phyloP scores from a whole-genome alignment of 2,888 invertebrate species.

The Pandemis heparana region DNA sequence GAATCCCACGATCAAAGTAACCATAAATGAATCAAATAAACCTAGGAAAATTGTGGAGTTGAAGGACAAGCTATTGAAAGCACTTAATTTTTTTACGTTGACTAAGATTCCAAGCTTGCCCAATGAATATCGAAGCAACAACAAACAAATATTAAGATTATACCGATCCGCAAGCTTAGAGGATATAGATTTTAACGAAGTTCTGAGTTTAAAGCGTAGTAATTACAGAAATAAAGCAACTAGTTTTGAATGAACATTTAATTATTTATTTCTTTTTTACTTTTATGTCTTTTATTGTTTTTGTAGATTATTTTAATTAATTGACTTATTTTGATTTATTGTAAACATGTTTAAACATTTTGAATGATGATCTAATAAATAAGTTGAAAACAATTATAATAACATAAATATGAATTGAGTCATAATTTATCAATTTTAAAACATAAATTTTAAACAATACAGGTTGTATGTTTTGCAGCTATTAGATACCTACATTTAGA shows the following conservation, averaged over 20 bases:
- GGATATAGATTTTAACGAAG: conserved; percentile 37
- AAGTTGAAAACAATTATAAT: no score
- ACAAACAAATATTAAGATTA: conserved; percentile 52
- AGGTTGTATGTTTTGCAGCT: not conserved
- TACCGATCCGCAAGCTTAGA: conserved; percentile 56
- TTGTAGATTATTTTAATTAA: no score
- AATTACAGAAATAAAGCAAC: not conserved
- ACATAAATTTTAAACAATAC: no score
- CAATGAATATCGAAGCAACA: conserved; percentile 49
- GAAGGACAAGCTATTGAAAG: conserved; percentile 50
- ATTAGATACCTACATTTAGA: not conserved
- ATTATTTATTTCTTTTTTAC: no score
- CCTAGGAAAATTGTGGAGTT: conserved; percentile 45
- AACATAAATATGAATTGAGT: no score
- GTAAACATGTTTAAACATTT: no score
- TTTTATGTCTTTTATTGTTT: no score
- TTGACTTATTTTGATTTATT: no score
- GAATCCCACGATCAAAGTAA: conserved; percentile 46
- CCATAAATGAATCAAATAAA: conserved; percentile 32
- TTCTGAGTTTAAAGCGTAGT: conserved; percentile 22
- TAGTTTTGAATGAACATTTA: not conserved
- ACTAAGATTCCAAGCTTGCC: conserved; percentile 66
- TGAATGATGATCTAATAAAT: no score
- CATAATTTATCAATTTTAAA: not conserved
- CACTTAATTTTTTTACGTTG: conserved; percentile 56